A percentile compares a stretch with the other conserved stretches of the same genome.
Conservation (phyloP, 2,797 vertebrate genomes). For the Coluber constrictor region DNA sequence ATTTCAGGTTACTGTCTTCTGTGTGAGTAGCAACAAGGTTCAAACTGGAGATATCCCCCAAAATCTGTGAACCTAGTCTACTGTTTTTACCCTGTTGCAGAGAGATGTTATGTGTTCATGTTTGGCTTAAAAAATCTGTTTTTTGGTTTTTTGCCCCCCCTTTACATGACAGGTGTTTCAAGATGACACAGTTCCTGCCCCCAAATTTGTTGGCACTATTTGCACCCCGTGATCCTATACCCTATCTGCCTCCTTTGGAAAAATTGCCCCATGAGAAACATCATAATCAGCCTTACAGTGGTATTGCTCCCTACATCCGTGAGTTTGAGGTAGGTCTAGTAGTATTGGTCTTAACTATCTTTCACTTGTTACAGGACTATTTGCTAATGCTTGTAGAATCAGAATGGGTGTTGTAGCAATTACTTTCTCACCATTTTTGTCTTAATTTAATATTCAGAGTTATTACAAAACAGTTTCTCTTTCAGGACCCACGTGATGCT, state of each 20-base stretch:
- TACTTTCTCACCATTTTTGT: not conserved
- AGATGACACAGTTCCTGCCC: constrained; percentile 93
- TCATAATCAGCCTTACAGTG: constrained; percentile 90
- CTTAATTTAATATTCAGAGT: not conserved
- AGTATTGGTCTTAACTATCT: not conserved
- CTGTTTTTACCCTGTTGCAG: not conserved
- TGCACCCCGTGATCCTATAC: constrained; percentile 89
- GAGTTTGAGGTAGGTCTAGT: constrained; percentile 83
- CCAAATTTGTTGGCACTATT: constrained; percentile 91
- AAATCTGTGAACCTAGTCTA: not conserved
- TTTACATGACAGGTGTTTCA: constrained; percentile 54
- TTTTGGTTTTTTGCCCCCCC: not conserved
- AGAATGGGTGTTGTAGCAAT: not conserved
- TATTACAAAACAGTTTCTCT: constrained; percentile 2
- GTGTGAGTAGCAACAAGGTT: not conserved
- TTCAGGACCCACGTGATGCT: constrained; percentile 89
- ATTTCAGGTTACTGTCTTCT: not conserved
- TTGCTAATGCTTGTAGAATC: not conserved
- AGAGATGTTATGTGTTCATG: not conserved
- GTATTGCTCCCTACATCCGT: constrained; percentile 87
- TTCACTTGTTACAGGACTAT: not conserved
- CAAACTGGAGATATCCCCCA: not conserved
- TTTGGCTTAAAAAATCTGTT: not conserved
- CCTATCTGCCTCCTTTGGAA: constrained; percentile 85
- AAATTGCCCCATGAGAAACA: constrained; percentile 92